A percentile compares a stretch with the other conserved stretches of the same genome.
Evolutionary conservation across 2,797 vertebrate species (phyloP).

Genomic region (Malurus splendens): DNA sequence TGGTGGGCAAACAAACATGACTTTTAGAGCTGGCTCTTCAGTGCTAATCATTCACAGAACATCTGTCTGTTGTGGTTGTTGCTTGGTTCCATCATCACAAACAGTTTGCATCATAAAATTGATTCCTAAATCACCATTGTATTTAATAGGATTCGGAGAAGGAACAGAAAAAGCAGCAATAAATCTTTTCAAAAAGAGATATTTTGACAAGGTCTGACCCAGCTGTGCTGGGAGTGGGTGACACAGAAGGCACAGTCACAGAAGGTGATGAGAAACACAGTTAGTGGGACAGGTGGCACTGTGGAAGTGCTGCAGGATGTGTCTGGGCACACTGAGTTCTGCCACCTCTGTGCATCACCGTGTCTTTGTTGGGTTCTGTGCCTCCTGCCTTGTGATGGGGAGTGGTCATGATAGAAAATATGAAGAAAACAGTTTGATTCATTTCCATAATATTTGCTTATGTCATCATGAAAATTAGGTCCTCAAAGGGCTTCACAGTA

Average conservation of each 20-base stretch:
- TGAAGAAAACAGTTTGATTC: background rate
- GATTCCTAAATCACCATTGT: background rate
- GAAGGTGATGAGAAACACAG: background rate
- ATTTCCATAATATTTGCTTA: background rate
- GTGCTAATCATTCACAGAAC: slow-evolving; percentile 3
- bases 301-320: background rate
- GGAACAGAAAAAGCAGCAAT: background rate
- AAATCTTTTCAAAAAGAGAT: background rate
- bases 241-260: background rate
- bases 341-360: rapidly evolving
- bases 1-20: slow-evolving; percentile 13
- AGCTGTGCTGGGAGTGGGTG: background rate
- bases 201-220: background rate
- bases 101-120: background rate
- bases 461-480: background rate
- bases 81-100: background rate
- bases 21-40: background rate
- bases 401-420: background rate
- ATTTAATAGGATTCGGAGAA: background rate
- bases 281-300: background rate
- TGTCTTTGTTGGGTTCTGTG: background rate
- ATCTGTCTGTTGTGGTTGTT: background rate
- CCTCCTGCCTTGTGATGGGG: background rate
- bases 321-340: background rate
- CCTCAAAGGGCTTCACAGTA: background rate